Base-by-base conservation (phyloP, 2,797 vertebrate species). In the Halcyon chelicuti region DNA sequence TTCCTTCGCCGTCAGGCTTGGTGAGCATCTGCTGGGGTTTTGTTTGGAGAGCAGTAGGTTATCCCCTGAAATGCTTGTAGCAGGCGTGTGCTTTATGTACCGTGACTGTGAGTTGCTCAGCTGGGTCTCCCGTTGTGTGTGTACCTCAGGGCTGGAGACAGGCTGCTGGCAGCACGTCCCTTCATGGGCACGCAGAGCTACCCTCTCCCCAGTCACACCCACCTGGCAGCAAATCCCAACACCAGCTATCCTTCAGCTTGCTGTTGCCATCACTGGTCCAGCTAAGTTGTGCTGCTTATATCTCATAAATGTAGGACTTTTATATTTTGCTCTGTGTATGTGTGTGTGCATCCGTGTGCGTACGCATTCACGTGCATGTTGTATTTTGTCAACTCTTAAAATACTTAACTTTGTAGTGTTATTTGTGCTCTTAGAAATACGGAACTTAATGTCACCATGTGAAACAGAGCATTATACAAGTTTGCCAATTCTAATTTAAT, bases 41-140 rank as follows among this genome's bases (percentile, higher is more conserved):
- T 85, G 44, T 6, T 6, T 29, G 58, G 55, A 86, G 22, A 67
- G 31, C 35, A n/a, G 37, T 28, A 39, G 18, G 39, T 46, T 58
- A 60, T 7, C 33, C 17, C 21, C 23, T 44, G 44, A 44, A 4
- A 2, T 77, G 33, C 22, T 2, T 2, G 0, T 22, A 33, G 31
- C 26, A 65, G 19, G 22, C 1, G 2, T 29, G 40, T 60, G 52
- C 47, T 29, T 82, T 72, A 47, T 33, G 11, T 31, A 21, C 31
- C 12, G 3, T 29, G 26, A 18, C 40, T 40, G 14, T 55, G 37
- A 21, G 28, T 67, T 42, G 23, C 47, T 75, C 31, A 26, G 14
- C 51, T 54, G 28, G 22, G 15, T 79, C 44, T 65, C 10, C 22
- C 13, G 21, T 57, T 22, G 10, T 7, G 31, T 47, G 20, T 37